Conservation (phyloP, 2,888 invertebrate genomes). For the Bugula neritina region DNA sequence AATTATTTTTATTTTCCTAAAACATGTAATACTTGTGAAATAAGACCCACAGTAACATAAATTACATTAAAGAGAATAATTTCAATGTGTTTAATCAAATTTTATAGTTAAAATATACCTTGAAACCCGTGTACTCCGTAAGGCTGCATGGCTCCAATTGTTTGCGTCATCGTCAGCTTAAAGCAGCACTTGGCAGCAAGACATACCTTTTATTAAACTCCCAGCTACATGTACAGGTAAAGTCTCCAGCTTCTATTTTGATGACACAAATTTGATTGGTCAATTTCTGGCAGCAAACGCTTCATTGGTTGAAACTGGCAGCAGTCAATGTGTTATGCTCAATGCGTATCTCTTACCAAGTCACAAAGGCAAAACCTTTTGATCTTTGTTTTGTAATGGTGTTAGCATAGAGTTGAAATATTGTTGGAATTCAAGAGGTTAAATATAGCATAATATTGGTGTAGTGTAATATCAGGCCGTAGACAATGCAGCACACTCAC, state of each 20-base stretch:
- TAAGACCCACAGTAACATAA: no score
- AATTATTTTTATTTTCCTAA: no score
- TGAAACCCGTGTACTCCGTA: slow-evolving; percentile 23
- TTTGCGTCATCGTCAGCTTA: not conserved
- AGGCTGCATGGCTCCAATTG: slow-evolving; percentile 14
- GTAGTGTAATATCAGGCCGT: not conserved
- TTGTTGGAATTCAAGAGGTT: slow-evolving; percentile 5
- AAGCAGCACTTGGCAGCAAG: no score
- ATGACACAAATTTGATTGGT: slow-evolving; percentile 16
- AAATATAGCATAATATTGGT: not conserved
- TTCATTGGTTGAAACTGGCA: not conserved
- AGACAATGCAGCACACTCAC: not conserved
- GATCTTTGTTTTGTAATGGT: slow-evolving; percentile 1
- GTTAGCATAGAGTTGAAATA: slow-evolving; percentile 9
- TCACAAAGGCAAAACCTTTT: slow-evolving; percentile 17
- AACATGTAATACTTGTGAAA: no score
- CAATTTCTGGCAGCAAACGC: not conserved
- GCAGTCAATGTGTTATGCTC: not conserved
- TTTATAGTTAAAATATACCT: no score
- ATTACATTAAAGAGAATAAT: no score
- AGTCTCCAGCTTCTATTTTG: not conserved
- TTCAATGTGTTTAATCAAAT: no score
- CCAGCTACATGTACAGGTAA: no score
- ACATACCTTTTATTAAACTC: no score
- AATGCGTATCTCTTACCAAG: slow-evolving; percentile 3